These are phyloP conservation scores for Neria commutata DNA, from an alignment of 2,888 invertebrate genomes.

Conservation along the genomic window DNA sequence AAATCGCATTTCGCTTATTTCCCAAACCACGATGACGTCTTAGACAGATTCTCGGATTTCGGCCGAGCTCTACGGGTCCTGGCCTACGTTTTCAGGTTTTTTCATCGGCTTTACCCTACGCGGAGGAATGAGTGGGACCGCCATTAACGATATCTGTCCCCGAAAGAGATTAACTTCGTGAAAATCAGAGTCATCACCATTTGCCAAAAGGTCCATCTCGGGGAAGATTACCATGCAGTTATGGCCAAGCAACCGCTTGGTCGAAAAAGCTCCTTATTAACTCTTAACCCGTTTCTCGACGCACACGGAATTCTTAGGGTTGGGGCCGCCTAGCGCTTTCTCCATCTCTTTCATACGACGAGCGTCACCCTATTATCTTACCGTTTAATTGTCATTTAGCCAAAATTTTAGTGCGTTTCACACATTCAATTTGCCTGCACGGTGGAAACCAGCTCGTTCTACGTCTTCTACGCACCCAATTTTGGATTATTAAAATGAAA, in stretches of 20 bases:
- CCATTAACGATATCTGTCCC: too few relatives aligned
- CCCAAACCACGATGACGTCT: neutral
- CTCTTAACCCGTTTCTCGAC: neutral
- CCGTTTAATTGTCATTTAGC: neutral
- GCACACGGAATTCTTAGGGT: neutral
- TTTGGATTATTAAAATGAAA: neutral
- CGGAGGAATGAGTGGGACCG: too few relatives aligned
- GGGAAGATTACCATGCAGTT: neutral
- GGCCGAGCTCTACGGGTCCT: neutral
- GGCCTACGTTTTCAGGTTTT: neutral
- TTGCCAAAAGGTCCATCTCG: neutral
- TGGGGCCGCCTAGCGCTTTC: neutral
- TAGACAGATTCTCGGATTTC: neutral
- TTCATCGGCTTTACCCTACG: neutral
- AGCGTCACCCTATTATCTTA: neutral
- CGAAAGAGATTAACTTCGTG: neutral
- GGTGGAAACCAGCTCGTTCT: conserved; percentile 10
- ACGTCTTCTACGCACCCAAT: neutral
- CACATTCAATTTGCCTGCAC: neutral
- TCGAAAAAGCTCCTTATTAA: neutral
- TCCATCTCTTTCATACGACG: neutral
- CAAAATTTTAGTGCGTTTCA: conserved; percentile 2
- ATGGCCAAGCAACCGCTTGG: neutral
- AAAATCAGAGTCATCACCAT: neutral
- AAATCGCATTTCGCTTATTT: neutral